Evolutionary conservation across 2,888 invertebrate genomes (phyloP).

Genomic region (Pseudoips prasinana): DNA sequence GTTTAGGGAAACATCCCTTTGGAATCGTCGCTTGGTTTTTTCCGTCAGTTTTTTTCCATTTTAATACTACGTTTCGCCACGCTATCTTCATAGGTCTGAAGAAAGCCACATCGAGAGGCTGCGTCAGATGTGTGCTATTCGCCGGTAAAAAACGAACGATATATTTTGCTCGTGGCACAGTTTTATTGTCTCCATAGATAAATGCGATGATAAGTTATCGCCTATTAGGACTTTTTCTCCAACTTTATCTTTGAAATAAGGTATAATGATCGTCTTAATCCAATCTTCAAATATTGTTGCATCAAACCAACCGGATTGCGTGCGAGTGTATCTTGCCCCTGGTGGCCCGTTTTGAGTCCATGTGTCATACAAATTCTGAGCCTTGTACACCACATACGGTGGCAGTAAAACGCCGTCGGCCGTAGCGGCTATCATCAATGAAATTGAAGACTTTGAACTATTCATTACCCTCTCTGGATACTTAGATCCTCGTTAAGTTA

Average conservation of each 20-base stretch:
- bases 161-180: slow-evolving; percentile 10
- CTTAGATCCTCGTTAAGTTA: slow-evolving; percentile 33
- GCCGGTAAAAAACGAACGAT: slow-evolving; percentile 9
- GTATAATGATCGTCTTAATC: slow-evolving; percentile 22
- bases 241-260: slow-evolving; percentile 18
- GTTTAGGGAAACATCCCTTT: slow-evolving; percentile 21
- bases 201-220: slow-evolving; percentile 15
- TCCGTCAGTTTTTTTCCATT: slow-evolving; percentile 21
- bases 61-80: slow-evolving; percentile 15
- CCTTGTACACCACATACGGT: slow-evolving; percentile 50
- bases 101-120: too few relatives aligned
- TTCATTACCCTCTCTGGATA: slow-evolving; percentile 45
- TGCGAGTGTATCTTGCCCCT: slow-evolving; percentile 28
- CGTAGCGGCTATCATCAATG: slow-evolving; percentile 47
- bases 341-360: slow-evolving; percentile 51
- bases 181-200: slow-evolving; percentile 8
- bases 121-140: too few relatives aligned
- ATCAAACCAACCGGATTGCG: slow-evolving; percentile 47
- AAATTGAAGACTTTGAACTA: slow-evolving; percentile 39
- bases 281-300: slow-evolving; percentile 26
- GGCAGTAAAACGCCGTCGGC: slow-evolving; percentile 34
- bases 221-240: slow-evolving; percentile 12
- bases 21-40: slow-evolving; percentile 12
- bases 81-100: too few relatives aligned
- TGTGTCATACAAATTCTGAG: slow-evolving; percentile 44